Base-by-base conservation (phyloP, 2,888 invertebrate species). In the Eulithis testata region DNA sequence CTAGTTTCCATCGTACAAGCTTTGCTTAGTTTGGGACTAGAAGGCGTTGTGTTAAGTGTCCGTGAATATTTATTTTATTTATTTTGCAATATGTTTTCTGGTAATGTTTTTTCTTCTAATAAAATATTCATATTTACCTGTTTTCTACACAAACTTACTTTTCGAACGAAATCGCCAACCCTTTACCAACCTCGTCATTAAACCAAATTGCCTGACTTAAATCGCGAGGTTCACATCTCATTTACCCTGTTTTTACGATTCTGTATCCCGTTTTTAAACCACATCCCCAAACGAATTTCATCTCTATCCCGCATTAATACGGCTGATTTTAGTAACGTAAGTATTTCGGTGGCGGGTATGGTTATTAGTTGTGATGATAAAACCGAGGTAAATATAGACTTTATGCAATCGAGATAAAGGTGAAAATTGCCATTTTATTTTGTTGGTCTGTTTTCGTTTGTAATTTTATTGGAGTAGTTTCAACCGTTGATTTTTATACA, bases 211-310 rank as follows among this genome's bases (percentile, higher is more conserved):
- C 82, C 79, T 74, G 82, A 80, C 82, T 85, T 80, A 83, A 89
- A 88, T 87, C 82, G 84, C 80, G 75, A 71, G 83, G 84, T 86
- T 87, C 85, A 85, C 87, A 87, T 86, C 86, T 87, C 87, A 88
- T 88, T 88, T 85, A 81, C 79, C 76, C 75, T 72, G 80, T 86
- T 88, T 86, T 86, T 85, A 86, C 79, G 80, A 82, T 82, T 82
- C 70, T 74, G 71, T 68, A 64, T 63, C 65, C 66, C 68, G 70
- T 76, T 82, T 79, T 73, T 69, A 69, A 70, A 64, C 64, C 63
- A 8, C 2, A 14, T 45, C 59, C 49, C 47, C 64, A 55, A 63
- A 21, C 44, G 60, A 67, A 65, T 52, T 67, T 63, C 47, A 63
- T 9, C 60, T 37, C 40, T 63, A 43, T 14, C 7, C 37, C 53